Evolutionary conservation across 2,113 vertebrate species (phyloP), one percentile per base, ranked within the genome.

Genomic region (Solea senegalensis): DNA sequence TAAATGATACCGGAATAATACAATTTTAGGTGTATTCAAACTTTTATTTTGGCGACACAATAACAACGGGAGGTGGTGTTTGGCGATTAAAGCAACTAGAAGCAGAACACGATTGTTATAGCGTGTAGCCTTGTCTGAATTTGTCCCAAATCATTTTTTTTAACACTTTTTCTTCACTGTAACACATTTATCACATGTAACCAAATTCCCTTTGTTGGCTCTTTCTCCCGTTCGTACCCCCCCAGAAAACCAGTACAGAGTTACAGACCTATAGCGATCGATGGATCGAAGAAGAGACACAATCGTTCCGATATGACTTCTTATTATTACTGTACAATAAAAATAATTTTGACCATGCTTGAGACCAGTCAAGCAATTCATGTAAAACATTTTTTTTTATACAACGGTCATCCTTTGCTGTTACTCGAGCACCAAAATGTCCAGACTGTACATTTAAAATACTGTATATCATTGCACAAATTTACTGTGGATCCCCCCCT

Each of bases 281-380:
- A 78, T 71, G 44, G 72, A 64, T 64, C 49, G 76, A 67, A 74
- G 27, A 72, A 80, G 85, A 82, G 68, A 69, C 61, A 86, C 58
- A 76, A 81, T 67, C 74, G 74, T 64, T 64, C 82, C 64, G 56
- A 85, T 83, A 85, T 61, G 73, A 69, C 56, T 74, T 69, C 21
- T 84, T 45, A 61, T 82, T 43, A 64, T 82, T 88, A 68, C 79
- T 88, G 67, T 86, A 91, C 86, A 89, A 88, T 89, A 87, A 84
- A 89, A 88, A 86, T 80, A 72, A 66, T 90, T 84, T 78, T 81
- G 82, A 81, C 60, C 28, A 71, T 67, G 82, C 93, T 94, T 95
- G 94, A 95, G 83, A 93, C 94, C 94, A 94, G 94, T 95, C 94
- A 94, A 94, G 92, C 90, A 78, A 21, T 81, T 80, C 28, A 86